Percentiles rank a stretch among this genome's conserved stretches.
These are phyloP conservation scores for Ypsolopha sequella DNA, from an alignment of 2,888 invertebrate genomes.

Conservation along the genomic window DNA sequence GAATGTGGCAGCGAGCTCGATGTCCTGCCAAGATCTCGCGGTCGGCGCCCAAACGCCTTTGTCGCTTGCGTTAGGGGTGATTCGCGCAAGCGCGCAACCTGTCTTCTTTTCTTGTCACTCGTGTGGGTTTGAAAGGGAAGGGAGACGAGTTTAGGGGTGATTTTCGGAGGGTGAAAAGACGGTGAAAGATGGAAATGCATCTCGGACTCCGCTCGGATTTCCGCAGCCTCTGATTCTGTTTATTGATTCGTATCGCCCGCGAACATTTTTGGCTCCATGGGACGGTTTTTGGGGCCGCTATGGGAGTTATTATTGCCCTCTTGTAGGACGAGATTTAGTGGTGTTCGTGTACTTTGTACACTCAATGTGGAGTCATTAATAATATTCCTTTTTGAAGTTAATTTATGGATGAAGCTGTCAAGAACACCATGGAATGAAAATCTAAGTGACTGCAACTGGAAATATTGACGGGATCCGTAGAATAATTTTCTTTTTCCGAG, in stretches of 20 bases:
- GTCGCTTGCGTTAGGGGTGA: constrained; percentile 56
- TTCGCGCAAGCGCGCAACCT: constrained; percentile 50
- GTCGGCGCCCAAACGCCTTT: constrained; percentile 49
- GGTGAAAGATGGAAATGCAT: constrained; percentile 69
- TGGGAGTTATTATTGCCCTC: constrained; percentile 50
- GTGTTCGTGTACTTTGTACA: not conserved
- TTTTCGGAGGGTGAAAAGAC: constrained; percentile 66
- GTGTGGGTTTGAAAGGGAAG: constrained; percentile 25
- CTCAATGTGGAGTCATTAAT: not conserved
- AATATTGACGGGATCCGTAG: too few species aligned
- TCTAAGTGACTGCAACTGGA: too few species aligned
- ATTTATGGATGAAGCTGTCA: not conserved
- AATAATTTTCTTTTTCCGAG: too few species aligned
- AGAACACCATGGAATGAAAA: too few species aligned
- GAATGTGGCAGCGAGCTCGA: constrained; percentile 54
- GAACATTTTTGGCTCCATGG: constrained; percentile 25
- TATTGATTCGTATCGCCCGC: constrained; percentile 58
- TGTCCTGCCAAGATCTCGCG: constrained; percentile 56
- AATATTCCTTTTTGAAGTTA: not conserved
- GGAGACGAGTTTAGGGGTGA: constrained; percentile 53
- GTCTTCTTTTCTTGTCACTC: constrained; percentile 34
- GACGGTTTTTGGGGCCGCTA: constrained; percentile 30
- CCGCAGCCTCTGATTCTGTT: constrained; percentile 67
- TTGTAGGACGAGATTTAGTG: constrained; percentile 8
- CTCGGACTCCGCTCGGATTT: constrained; percentile 66